A percentile compares a stretch with the other conserved stretches of the same genome.
These are phyloP conservation scores for Hylyphantes graminicola DNA, from an alignment of 1,140 invertebrate genomes.

Conservation along the genomic window DNA sequence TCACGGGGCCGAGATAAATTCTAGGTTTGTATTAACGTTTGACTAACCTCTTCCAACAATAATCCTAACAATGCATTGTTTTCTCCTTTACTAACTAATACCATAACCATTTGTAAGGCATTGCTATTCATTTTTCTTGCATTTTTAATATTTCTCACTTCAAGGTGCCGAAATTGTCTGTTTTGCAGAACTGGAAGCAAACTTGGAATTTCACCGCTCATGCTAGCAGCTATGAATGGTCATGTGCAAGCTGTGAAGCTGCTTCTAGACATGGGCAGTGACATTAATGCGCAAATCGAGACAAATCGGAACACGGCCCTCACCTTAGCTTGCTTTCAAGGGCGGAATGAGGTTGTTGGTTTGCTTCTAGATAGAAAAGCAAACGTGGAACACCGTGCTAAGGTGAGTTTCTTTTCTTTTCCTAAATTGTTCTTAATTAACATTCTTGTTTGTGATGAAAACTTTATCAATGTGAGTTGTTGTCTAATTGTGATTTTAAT, in stretches of 20 bases:
- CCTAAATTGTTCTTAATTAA: neutral
- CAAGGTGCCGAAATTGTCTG: constrained; percentile 55
- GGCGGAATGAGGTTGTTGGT: constrained; percentile 96
- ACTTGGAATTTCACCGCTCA: constrained; percentile 97
- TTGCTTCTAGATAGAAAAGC: constrained; percentile 95
- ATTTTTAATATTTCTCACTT: constrained; percentile 52
- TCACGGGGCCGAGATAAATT: constrained; percentile 97
- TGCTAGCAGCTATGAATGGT: constrained; percentile 99
- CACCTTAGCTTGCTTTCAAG: constrained; percentile 99
- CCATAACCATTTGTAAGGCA: neutral
- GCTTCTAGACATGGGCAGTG: constrained; percentile 96
- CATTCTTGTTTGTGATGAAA: neutral
- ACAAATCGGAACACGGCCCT: constrained; percentile 99
- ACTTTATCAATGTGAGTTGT: no score
- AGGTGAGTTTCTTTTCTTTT: constrained; percentile 70
- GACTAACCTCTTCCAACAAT: constrained; percentile 7
- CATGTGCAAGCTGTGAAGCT: constrained; percentile 85
- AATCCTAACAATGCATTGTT: neutral
- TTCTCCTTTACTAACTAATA: neutral
- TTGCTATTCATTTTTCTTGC: constrained; percentile 17
- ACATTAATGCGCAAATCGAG: constrained; percentile 99
- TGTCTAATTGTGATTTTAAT: no score
- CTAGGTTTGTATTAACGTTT: constrained; percentile 67
- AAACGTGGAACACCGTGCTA: constrained; percentile 98
- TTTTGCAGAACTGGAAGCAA: constrained; percentile 87